These are phyloP conservation scores for Leucoraja ocellata DNA, from an alignment of 2,797 vertebrate genomes.

Conservation along the genomic window DNA sequence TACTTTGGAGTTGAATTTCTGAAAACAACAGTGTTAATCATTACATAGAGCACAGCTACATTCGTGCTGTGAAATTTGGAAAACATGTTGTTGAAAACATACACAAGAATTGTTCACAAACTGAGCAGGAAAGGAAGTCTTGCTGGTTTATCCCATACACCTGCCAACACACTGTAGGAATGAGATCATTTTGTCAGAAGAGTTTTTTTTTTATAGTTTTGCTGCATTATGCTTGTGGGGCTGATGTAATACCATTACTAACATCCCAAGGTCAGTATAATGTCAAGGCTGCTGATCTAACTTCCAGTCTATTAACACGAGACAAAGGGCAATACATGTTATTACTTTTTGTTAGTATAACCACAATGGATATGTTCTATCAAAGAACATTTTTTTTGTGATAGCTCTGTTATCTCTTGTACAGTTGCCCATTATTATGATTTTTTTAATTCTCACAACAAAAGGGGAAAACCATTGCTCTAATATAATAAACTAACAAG, in stretches of 20 bases:
- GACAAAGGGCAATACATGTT: background rate
- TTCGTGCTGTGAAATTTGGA: background rate
- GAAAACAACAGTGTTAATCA: background rate
- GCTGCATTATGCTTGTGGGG: background rate
- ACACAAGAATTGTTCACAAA: background rate
- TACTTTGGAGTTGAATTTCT: background rate
- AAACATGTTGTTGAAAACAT: conserved; percentile 3
- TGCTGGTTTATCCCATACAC: background rate
- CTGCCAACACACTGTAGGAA: no score
- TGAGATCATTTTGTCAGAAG: background rate
- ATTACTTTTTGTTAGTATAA: background rate
- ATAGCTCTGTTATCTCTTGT: background rate
- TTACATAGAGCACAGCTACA: background rate
- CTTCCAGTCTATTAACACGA: background rate
- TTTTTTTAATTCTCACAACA: background rate
- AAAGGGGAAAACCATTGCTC: no score
- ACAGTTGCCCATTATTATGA: background rate
- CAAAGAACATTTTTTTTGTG: background rate
- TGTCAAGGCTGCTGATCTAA: background rate
- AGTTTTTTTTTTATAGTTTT: background rate
- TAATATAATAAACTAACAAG: background rate
- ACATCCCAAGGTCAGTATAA: background rate
- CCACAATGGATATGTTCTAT: background rate
- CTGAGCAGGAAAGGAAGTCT: conserved; percentile 7
- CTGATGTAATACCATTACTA: background rate